These are phyloP conservation scores for Oryzias dopingdopingensis DNA, from an alignment of 2,797 vertebrate genomes.

Conservation along the genomic window DNA sequence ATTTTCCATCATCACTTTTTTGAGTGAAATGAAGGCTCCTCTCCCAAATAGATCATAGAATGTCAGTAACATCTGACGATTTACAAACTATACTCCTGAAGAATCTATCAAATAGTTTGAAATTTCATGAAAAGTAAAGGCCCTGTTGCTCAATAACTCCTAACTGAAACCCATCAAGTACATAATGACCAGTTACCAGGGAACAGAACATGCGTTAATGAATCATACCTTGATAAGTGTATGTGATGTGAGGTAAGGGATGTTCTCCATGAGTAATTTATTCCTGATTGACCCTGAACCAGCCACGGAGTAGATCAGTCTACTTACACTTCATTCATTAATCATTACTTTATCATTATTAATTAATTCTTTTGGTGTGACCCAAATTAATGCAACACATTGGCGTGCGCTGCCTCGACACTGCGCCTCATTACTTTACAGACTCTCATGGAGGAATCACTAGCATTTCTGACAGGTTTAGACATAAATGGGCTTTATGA, in stretches of 20 bases:
- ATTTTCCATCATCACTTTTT: no score
- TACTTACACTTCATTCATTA: conserved; percentile 14
- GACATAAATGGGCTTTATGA: conserved; percentile 1
- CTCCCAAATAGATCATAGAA: neutral
- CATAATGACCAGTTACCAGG: conserved; percentile 7
- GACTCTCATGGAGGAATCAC: conserved; percentile 4
- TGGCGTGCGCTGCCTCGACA: neutral
- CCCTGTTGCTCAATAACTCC: neutral
- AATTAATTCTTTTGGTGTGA: conserved; percentile 7
- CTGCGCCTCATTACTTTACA: conserved; percentile 17
- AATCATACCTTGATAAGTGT: conserved; percentile 15
- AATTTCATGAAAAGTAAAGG: conserved; percentile 3
- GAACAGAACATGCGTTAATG: conserved; percentile 8
- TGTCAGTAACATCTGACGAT: neutral
- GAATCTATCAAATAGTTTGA: neutral
- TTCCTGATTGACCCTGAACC: conserved; percentile 12
- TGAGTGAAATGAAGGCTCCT: no score
- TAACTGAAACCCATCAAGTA: neutral
- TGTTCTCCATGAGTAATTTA: conserved; percentile 1
- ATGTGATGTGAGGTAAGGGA: conserved; percentile 6
- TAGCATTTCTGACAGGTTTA: conserved; percentile 7
- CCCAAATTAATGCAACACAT: conserved; percentile 11
- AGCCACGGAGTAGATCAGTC: conserved; percentile 6
- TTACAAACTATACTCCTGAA: neutral
- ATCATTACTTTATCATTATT: conserved; percentile 12